Base-by-base conservation (phyloP, 2,888 invertebrate genomes). In the Leucozona laternaria region DNA sequence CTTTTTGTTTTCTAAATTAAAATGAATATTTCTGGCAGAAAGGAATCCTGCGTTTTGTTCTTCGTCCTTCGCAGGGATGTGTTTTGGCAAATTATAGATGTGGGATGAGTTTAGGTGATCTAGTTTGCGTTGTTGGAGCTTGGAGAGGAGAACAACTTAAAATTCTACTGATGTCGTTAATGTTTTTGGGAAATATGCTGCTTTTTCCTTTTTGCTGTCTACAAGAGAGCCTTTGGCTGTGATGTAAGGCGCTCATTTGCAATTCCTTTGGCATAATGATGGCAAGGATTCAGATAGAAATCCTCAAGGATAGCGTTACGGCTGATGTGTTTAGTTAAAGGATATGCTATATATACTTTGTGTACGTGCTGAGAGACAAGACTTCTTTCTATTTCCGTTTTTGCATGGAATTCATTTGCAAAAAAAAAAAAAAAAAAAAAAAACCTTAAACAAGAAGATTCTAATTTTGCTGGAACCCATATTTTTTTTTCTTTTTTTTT, bases 181-280 rank as follows among this genome's bases (percentile, higher is more conserved):
- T 75, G 62, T 81, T 73, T 68, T 57, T 43, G 58, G 43, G 68
- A 80, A 85, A 85, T 85, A 85, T 81, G 85, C 68, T 79, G 58
- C 37, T 72, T 66, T 76, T 66, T 43, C 60, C 45, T 77, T 64
- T 70, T 57, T 60, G 20, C 25, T 57, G 71, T 64, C 71, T 81
- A 55, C 10, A 17, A 22, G 37, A 20, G 50, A 79, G 79, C 68
- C 66, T 57, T 78, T 82, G 81, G 85, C 82, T 60, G 37, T 60
- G 37, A 83, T 79, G 76, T 72, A 82, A 78, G 75, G 64, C 37
- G 34, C 79, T 88, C 88, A 88, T 88, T 88, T 88, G 84, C 88
- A 84, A 88, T 88, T 88, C 88, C 81, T 79, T 88, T 85, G 71
- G 81, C 88, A 88, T 88, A 81, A 88, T 85, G 88, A 79, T 79